Conservation (phyloP, 2,888 invertebrate species). For the Thecophora atra region DNA sequence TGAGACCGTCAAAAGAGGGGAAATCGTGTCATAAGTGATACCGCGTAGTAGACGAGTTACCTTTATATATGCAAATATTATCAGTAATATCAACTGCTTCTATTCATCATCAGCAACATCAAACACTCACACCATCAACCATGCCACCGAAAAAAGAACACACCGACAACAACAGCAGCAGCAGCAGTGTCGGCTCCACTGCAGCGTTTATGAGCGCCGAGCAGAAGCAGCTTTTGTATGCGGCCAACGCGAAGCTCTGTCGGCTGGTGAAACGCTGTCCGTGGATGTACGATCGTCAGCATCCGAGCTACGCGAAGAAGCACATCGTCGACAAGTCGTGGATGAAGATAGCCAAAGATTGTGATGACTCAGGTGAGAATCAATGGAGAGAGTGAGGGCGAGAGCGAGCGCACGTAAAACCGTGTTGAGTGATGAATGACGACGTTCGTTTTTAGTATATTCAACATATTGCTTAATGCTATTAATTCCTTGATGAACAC, state of each 20-base stretch:
- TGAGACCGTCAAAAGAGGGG: too few species aligned
- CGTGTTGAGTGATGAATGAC: too few species aligned
- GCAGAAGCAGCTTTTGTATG: slow-evolving; percentile 44
- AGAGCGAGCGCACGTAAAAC: slow-evolving; percentile 28
- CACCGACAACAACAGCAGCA: slow-evolving; percentile 34
- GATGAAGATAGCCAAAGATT: slow-evolving; percentile 50
- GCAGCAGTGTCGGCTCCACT: too few species aligned
- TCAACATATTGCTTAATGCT: too few species aligned
- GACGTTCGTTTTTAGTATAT: too few species aligned
- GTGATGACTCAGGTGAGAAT: slow-evolving; percentile 50
- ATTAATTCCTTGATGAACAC: too few species aligned
- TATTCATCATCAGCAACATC: background rate
- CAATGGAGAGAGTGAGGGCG: background rate
- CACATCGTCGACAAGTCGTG: slow-evolving; percentile 51
- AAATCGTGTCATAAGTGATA: too few species aligned
- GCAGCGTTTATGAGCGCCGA: slow-evolving; percentile 40
- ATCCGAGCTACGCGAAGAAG: slow-evolving; percentile 49
- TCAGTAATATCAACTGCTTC: background rate
- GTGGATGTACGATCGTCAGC: slow-evolving; percentile 52
- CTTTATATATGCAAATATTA: slow-evolving; percentile 24
- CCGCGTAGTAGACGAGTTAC: too few species aligned
- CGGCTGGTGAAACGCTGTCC: slow-evolving; percentile 48
- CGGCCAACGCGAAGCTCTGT: slow-evolving; percentile 49
- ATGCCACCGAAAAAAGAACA: slow-evolving; percentile 45
- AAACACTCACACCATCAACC: background rate